Percentiles rank a stretch among this genome's conserved stretches.
These are phyloP conservation scores for Caenorhabditis inopinata DNA, from an alignment of 1,140 invertebrate species.

Conservation along the genomic window DNA sequence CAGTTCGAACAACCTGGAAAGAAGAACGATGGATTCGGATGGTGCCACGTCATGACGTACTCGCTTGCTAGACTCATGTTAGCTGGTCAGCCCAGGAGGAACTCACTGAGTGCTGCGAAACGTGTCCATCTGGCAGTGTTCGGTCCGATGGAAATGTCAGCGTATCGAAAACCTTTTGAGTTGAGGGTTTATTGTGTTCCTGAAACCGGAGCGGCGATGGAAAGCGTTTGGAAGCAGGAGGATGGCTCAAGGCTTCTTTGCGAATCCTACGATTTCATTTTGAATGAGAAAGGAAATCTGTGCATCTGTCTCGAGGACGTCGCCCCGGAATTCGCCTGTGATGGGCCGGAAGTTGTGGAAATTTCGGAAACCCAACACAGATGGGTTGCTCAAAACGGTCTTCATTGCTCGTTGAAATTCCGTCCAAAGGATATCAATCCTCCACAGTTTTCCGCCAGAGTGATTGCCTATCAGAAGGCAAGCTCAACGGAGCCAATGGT, in stretches of 20 bases:
- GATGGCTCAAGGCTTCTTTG: conserved; percentile 53
- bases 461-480: conserved; percentile 60
- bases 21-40: conserved; percentile 43
- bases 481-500: conserved; percentile 50
- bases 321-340: conserved; percentile 41
- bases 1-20: conserved; percentile 54
- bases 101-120: conserved; percentile 52
- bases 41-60: conserved; percentile 62
- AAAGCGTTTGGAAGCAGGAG: conserved; percentile 60
- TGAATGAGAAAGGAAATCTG: conserved; percentile 54
- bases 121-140: conserved; percentile 58
- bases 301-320: conserved; percentile 62
- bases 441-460: conserved; percentile 26
- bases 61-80: conserved; percentile 56
- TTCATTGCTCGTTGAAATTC: conserved; percentile 55
- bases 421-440: conserved; percentile 27
- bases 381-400: conserved; percentile 63
- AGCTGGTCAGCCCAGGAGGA: conserved; percentile 53
- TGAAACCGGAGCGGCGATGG: conserved; percentile 57
- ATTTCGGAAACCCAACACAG: conserved; percentile 58
- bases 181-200: conserved; percentile 62
- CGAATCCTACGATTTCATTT: conserved; percentile 56
- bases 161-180: conserved; percentile 38
- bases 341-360: conserved; percentile 47
- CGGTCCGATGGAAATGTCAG: conserved; percentile 15